phyloP scores from a whole-genome alignment of 1,140 invertebrate genomes.

The Drosophila bifasciata region DNA sequence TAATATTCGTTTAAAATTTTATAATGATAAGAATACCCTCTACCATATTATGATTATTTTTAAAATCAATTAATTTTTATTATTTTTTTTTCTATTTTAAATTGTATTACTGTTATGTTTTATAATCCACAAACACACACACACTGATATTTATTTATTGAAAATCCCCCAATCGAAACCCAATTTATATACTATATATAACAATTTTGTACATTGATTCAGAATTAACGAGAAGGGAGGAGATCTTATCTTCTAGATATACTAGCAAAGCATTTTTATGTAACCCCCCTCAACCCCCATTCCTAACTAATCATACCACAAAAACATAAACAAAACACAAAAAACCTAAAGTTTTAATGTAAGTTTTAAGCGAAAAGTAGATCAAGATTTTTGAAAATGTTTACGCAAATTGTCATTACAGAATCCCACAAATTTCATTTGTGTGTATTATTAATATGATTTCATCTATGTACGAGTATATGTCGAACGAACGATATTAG shows the following conservation, averaged over 20 bases:
- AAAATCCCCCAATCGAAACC: constrained; percentile 26
- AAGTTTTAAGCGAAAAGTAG: constrained; percentile 64
- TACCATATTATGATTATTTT: constrained; percentile 14
- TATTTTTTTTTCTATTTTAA: constrained; percentile 39
- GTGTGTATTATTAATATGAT: constrained; percentile 15
- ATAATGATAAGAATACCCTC: constrained; percentile 28
- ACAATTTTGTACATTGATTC: constrained; percentile 35
- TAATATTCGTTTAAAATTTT: constrained; percentile 39
- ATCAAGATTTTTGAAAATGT: constrained; percentile 11
- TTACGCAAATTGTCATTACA: background rate
- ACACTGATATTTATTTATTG: constrained; percentile 73
- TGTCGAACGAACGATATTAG: constrained; percentile 21
- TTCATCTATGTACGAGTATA: constrained; percentile 7
- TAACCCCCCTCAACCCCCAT: constrained; percentile 10
- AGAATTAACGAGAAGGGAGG: constrained; percentile 7
- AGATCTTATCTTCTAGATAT: constrained; percentile 23
- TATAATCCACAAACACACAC: constrained; percentile 26
- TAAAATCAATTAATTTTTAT: background rate
- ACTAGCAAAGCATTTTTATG: constrained; percentile 60
- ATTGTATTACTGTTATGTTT: constrained; percentile 65
- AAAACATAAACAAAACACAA: background rate
- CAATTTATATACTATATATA: constrained; percentile 41
- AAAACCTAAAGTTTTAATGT: constrained; percentile 62
- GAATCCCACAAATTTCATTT: constrained; percentile 14
- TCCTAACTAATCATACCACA: background rate